phyloP scores from a whole-genome alignment of 2,797 vertebrate genomes.

The Neomorphus geoffroyi region DNA sequence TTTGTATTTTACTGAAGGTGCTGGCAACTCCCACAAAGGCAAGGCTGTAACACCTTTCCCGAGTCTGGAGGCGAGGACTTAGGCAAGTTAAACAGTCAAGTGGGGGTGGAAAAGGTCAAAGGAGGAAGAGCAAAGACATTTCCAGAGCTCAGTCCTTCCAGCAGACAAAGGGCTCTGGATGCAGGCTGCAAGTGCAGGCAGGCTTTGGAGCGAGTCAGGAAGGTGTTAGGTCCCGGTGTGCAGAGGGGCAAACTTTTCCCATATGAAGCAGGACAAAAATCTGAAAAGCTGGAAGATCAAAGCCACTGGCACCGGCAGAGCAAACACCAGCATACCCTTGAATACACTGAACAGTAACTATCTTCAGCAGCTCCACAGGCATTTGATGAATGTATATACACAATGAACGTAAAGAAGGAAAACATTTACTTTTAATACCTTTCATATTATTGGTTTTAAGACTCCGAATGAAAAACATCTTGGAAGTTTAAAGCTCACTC shows the following conservation, averaged over 20 bases:
- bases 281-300: neutral
- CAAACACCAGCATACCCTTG: neutral
- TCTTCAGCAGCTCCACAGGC: neutral
- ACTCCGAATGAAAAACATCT: neutral
- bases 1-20: neutral
- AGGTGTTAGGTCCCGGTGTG: neutral
- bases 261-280: neutral
- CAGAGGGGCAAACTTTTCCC: neutral
- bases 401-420: neutral
- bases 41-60: neutral
- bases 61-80: rapidly evolving
- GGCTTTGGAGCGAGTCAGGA: neutral
- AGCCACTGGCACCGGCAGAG: neutral
- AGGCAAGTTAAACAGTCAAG: neutral
- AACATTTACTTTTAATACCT: neutral
- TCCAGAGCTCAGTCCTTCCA: neutral
- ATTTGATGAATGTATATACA: neutral
- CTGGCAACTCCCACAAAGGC: neutral
- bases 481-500: neutral
- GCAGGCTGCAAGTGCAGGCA: neutral
- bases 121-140: neutral
- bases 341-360: neutral
- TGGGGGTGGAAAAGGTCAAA: neutral
- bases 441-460: neutral
- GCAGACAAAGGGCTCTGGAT: neutral